Percentiles rank a stretch among this genome's conserved stretches.
These are phyloP conservation scores for Drosophila ustulata DNA, from an alignment of 2,888 invertebrate species.

Conservation along the genomic window DNA sequence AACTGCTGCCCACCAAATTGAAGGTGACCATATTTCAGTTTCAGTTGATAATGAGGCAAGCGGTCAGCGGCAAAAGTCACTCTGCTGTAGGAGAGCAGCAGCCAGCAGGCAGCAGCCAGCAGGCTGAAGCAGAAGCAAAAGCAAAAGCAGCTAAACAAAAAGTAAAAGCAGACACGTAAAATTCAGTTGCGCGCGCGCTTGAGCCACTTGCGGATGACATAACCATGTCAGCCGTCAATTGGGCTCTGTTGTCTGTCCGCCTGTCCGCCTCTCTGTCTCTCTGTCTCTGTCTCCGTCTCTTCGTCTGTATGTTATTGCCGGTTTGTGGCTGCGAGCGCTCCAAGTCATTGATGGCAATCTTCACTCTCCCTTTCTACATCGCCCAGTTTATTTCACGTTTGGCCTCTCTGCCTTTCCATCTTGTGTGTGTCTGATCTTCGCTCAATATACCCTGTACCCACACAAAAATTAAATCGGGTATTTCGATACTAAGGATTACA, in stretches of 20 bases:
- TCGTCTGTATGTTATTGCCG: conserved; percentile 37
- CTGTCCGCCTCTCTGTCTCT: not conserved
- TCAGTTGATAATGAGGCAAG: not conserved
- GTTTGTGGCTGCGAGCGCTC: conserved; percentile 25
- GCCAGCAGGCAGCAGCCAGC: not conserved
- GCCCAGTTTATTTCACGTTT: conserved; percentile 5
- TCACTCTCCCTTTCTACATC: conserved; percentile 47
- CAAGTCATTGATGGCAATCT: conserved; percentile 38
- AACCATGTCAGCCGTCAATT: conserved; percentile 27
- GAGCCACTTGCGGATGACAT: conserved; percentile 42
- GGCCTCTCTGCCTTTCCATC: conserved; percentile 3
- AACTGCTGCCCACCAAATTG: not conserved
- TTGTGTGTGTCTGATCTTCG: conserved; percentile 21
- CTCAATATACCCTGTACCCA: conserved; percentile 12
- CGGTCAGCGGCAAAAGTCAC: conserved; percentile 1
- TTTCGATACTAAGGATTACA: too few relatives aligned
- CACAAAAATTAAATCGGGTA: not conserved
- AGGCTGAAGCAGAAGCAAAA: not conserved
- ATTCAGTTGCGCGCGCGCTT: conserved; percentile 34
- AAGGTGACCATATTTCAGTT: not conserved
- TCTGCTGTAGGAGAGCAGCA: not conserved
- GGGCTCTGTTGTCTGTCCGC: conserved; percentile 26
- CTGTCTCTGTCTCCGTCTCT: not conserved
- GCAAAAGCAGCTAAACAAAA: conserved; percentile 4
- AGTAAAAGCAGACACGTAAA: conserved; percentile 45